phyloP scores from a whole-genome alignment of 1,140 invertebrate species.

The Globodera ellingtonae region DNA sequence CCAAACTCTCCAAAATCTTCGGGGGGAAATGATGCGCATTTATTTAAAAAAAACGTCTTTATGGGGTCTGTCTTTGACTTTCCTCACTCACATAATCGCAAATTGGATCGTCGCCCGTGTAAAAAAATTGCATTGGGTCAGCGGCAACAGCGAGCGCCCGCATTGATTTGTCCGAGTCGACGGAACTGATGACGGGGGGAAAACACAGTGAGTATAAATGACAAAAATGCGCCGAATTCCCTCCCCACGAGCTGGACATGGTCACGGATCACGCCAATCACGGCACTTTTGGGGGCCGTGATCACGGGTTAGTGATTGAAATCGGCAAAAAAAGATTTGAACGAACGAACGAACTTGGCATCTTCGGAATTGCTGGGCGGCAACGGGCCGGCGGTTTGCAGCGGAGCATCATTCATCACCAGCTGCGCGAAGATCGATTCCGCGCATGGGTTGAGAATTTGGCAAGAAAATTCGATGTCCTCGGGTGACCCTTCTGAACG shows the following conservation, averaged over 20 bases:
- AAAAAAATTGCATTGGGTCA: conserved; percentile 43
- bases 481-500: conserved; percentile 40
- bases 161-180: conserved; percentile 21
- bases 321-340: background rate
- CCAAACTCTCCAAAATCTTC: conserved; percentile 42
- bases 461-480: conserved; percentile 41
- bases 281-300: background rate
- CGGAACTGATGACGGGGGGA: background rate
- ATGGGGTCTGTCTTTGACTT: background rate
- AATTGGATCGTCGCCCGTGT: conserved; percentile 45
- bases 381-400: conserved; percentile 27
- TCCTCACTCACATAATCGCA: conserved; percentile 40
- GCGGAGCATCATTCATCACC: background rate
- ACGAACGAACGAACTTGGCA: background rate
- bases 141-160: background rate
- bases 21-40: conserved; percentile 1
- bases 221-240: background rate
- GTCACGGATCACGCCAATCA: too few species aligned
- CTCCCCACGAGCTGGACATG: too few species aligned
- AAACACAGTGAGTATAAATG: background rate
- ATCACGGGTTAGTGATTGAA: too few species aligned
- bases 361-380: background rate
- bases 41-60: background rate
- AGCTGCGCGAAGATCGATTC: conserved; percentile 24
- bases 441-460: conserved; percentile 33